These are phyloP conservation scores for Drosophila buzzatii DNA, from an alignment of 2,888 invertebrate species.

Conservation along the genomic window DNA sequence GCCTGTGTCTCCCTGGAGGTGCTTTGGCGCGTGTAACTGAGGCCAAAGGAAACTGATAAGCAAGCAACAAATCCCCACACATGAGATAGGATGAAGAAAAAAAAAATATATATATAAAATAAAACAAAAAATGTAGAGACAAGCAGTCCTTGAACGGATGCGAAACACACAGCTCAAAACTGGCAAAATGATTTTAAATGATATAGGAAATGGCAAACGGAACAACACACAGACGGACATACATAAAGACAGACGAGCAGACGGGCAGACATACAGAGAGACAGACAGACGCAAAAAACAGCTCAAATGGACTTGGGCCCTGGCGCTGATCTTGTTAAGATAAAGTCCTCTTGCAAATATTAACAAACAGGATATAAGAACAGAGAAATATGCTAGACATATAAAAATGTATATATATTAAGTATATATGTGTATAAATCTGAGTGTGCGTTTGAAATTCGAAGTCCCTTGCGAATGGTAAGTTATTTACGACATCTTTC, in stretches of 20 bases:
- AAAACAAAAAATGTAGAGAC: neutral
- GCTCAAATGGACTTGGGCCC: conserved; percentile 14
- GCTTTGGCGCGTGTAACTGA: conserved; percentile 33
- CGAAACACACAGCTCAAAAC: conserved; percentile 58
- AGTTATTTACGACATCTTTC: neutral
- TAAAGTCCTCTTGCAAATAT: conserved; percentile 58
- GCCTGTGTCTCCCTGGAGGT: conserved; percentile 7
- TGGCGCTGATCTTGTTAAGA: conserved; percentile 65
- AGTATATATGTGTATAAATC: neutral
- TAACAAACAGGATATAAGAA: conserved; percentile 34
- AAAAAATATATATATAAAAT: no score
- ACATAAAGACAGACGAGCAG: neutral
- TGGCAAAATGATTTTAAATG: conserved; percentile 71
- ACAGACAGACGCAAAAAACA: conserved; percentile 7
- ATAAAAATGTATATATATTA: neutral
- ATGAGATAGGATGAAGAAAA: conserved; percentile 34
- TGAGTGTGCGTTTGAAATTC: neutral
- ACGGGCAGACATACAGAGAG: neutral
- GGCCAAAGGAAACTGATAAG: conserved; percentile 53
- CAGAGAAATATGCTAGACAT: conserved; percentile 13
- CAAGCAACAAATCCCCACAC: conserved; percentile 64
- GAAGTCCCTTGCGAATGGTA: neutral
- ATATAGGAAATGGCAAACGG: conserved; percentile 46
- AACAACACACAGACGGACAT: conserved; percentile 5
- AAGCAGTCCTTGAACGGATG: conserved; percentile 13